phyloP scores from a whole-genome alignment of 2,888 invertebrate genomes.

The Epistrophe grossulariae region DNA sequence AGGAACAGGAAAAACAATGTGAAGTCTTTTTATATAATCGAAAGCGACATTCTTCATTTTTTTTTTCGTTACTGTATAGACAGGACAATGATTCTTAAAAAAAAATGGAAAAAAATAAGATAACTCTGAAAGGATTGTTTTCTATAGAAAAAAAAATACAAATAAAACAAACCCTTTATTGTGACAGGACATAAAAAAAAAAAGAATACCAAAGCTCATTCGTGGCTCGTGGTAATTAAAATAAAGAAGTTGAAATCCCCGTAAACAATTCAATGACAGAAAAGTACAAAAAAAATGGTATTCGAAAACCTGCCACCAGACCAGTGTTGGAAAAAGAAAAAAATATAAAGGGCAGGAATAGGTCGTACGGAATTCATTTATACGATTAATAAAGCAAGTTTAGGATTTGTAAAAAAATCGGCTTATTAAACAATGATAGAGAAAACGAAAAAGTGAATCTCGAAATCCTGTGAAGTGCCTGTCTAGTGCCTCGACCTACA shows the following conservation, averaged over 20 bases:
- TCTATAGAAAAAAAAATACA: background rate
- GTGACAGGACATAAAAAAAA: conserved; percentile 24
- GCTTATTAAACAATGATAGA: too few relatives aligned
- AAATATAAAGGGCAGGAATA: background rate
- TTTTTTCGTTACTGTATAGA: background rate
- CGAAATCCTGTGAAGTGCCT: too few relatives aligned
- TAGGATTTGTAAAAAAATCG: too few relatives aligned
- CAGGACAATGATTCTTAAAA: background rate
- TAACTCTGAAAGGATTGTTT: conserved; percentile 1
- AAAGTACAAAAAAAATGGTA: conserved; percentile 19
- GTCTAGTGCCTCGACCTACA: too few relatives aligned
- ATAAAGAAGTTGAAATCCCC: conserved; percentile 21
- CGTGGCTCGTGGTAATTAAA: conserved; percentile 52
- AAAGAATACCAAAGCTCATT: conserved; percentile 20
- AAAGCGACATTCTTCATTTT: conserved; percentile 9
- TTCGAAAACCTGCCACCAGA: conserved; percentile 15
- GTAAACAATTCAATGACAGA: conserved; percentile 42
- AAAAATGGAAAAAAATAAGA: background rate
- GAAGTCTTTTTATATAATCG: conserved; percentile 11
- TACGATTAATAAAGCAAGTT: too few relatives aligned
- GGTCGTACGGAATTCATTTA: background rate
- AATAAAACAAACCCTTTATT: background rate
- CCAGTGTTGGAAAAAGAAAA: background rate
- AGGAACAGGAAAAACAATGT: conserved; percentile 6
- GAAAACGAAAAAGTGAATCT: too few relatives aligned